Evolutionary conservation across 2,797 vertebrate genomes (phyloP).

Genomic region (Hirundo rustica): DNA sequence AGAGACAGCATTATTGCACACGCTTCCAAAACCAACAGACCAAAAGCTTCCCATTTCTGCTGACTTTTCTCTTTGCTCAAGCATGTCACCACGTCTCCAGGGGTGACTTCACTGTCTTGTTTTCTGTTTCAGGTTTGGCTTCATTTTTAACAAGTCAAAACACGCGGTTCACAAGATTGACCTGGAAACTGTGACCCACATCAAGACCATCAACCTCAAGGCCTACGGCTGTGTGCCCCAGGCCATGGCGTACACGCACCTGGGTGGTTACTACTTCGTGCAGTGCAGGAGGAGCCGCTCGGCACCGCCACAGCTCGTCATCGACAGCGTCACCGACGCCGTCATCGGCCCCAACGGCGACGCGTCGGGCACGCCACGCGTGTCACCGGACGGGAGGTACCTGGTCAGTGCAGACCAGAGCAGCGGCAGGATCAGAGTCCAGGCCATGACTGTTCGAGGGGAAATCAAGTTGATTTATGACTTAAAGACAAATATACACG

Average conservation of each 20-base stretch:
- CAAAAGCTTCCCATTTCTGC: not conserved
- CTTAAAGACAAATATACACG: slow-evolving; percentile 66
- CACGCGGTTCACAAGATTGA: slow-evolving; percentile 89
- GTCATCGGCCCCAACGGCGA: slow-evolving; percentile 83
- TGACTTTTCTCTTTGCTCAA: not conserved
- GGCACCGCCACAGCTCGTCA: slow-evolving; percentile 77
- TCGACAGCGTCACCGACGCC: slow-evolving; percentile 90
- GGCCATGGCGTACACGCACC: slow-evolving; percentile 91
- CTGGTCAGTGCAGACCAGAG: slow-evolving; percentile 80
- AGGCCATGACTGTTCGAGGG: slow-evolving; percentile 84
- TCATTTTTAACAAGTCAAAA: slow-evolving; percentile 87
- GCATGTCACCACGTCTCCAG: rapidly evolving
- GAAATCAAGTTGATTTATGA: slow-evolving; percentile 79
- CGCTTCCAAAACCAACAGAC: rapidly evolving
- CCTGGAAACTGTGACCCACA: slow-evolving; percentile 87
- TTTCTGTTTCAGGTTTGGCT: slow-evolving; percentile 86
- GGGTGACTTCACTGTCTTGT: not conserved
- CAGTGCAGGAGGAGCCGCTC: slow-evolving; percentile 78
- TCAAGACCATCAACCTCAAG: slow-evolving; percentile 89
- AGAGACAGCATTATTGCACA: not conserved
- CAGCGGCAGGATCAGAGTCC: slow-evolving; percentile 80
- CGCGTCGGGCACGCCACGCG: slow-evolving; percentile 79
- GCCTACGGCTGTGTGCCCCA: slow-evolving; percentile 83
- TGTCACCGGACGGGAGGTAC: slow-evolving; percentile 88
- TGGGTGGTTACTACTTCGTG: slow-evolving; percentile 91